Percentiles rank a stretch among this genome's conserved stretches.
Evolutionary conservation across 1,140 invertebrate species (phyloP).

Genomic region (Sitobion miscanthi): DNA sequence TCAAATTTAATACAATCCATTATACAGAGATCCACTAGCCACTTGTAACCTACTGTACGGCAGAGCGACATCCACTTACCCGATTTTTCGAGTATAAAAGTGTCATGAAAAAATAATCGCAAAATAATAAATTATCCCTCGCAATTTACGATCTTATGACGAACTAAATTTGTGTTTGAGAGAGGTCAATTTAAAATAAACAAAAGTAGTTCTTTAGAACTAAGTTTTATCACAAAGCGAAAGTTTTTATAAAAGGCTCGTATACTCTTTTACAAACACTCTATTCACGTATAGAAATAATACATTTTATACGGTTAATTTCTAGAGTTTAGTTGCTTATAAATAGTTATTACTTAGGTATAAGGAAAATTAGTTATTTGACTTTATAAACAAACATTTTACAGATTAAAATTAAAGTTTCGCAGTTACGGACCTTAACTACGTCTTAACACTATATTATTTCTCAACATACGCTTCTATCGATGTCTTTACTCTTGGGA

Average conservation of each 20-base stretch:
- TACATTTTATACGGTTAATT: not conserved
- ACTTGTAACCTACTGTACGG: no score
- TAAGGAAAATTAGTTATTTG: conserved; percentile 3
- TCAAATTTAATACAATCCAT: no score
- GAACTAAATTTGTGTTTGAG: not conserved
- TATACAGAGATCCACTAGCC: no score
- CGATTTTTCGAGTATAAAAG: not conserved
- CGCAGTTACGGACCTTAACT: not conserved
- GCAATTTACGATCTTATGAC: not conserved
- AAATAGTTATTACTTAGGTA: not conserved
- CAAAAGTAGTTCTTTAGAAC: not conserved
- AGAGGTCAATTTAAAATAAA: not conserved
- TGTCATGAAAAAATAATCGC: not conserved
- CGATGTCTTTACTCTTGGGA: not conserved
- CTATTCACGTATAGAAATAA: not conserved
- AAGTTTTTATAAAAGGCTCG: not conserved
- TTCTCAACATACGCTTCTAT: not conserved
- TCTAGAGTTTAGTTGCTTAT: not conserved
- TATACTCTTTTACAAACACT: not conserved
- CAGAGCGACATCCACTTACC: no score
- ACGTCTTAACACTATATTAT: conserved; percentile 8
- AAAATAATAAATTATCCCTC: not conserved
- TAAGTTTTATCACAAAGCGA: not conserved
- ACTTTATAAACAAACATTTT: conserved; percentile 14
- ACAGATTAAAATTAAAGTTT: conserved; percentile 23